A percentile compares a stretch with the other conserved stretches of the same genome.
Conservation (phyloP, 2,113 vertebrate genomes). For the Lathamus discolor region DNA sequence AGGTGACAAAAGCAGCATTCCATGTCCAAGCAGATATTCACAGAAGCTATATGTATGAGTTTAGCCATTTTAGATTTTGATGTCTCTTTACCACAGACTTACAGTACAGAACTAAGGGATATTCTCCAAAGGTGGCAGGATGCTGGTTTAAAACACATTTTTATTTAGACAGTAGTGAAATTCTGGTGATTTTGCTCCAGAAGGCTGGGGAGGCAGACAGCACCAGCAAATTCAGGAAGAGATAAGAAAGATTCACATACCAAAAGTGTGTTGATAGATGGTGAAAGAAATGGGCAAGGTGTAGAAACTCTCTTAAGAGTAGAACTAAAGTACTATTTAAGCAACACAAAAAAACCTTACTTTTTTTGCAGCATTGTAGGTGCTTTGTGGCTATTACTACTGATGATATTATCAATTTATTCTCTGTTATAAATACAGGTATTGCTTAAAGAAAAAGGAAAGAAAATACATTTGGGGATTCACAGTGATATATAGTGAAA, state of each 20-base stretch:
- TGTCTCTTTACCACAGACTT: neutral
- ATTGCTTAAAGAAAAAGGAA: neutral
- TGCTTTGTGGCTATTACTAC: neutral
- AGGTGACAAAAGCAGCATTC: neutral
- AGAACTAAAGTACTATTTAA: neutral
- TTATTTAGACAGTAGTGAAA: neutral
- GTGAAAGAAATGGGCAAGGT: neutral
- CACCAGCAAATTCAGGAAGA: neutral
- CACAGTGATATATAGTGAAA: neutral
- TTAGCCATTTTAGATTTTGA: neutral
- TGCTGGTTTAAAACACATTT: neutral
- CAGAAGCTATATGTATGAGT: neutral
- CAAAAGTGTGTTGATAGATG: neutral
- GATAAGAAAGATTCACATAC: neutral
- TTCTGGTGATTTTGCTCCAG: neutral
- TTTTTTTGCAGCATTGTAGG: neutral
- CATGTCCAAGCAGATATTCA: neutral
- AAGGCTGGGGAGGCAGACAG: neutral
- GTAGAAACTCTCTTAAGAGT: neutral
- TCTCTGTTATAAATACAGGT: neutral
- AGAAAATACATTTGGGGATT: neutral
- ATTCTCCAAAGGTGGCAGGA: neutral
- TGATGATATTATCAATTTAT: neutral
- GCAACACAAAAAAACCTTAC: neutral
- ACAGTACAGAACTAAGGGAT: neutral